Evolutionary conservation across 1,140 invertebrate species (phyloP).

Genomic region (Amphibalanus amphitrite): DNA sequence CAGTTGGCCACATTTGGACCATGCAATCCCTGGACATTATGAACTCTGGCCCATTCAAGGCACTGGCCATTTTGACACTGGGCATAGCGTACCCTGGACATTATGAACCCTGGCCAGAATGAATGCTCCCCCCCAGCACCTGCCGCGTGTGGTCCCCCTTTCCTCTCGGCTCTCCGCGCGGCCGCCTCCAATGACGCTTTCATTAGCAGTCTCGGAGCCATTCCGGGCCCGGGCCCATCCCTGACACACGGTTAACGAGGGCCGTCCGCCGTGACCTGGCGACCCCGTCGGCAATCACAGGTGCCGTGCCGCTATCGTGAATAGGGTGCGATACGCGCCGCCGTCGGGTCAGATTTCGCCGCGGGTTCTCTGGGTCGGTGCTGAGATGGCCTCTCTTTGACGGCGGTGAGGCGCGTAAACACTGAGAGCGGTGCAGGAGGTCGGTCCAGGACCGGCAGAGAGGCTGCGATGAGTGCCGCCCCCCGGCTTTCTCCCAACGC

Average conservation of each 20-base stretch:
- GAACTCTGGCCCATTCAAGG: no score
- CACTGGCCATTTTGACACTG: no score
- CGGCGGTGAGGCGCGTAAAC: not conserved
- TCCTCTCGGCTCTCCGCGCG: no score
- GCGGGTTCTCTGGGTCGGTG: not conserved
- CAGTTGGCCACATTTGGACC: no score
- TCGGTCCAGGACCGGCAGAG: not conserved
- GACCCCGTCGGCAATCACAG: not conserved
- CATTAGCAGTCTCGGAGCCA: not conserved
- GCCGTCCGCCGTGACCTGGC: not conserved
- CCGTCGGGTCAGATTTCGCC: not conserved
- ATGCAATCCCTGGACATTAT: no score
- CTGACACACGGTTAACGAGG: not conserved
- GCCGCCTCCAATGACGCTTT: not conserved
- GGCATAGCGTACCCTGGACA: no score
- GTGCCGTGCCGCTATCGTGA: not conserved
- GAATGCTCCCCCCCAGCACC: no score
- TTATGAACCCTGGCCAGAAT: no score
- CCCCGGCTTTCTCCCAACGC: not conserved
- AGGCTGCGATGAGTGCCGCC: no score
- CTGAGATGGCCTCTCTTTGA: not conserved
- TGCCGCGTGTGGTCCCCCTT: not conserved
- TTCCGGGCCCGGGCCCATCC: not conserved
- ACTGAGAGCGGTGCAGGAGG: not conserved
- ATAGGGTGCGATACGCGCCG: not conserved